Conservation (phyloP, 2,797 vertebrate species). For the Hirundo rustica region DNA sequence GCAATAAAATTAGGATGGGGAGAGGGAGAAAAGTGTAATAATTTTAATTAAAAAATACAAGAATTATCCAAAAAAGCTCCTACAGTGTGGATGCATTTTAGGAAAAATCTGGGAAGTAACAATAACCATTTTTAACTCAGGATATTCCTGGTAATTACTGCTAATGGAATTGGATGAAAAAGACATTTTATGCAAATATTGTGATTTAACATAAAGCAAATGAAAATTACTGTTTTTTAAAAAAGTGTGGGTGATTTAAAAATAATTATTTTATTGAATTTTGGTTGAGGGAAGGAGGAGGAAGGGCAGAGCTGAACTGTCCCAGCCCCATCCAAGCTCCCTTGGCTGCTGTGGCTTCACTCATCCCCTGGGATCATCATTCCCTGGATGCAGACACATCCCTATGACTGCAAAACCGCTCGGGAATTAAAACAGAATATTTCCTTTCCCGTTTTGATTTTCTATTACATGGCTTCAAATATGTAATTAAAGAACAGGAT, state of each 20-base stretch:
- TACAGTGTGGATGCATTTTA: background rate
- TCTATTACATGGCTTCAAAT: background rate
- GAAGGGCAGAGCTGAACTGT: background rate
- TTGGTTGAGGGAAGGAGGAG: background rate
- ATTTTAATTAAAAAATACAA: background rate
- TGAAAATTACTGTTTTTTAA: background rate
- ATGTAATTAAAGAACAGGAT: fast-evolving
- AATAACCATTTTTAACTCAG: background rate
- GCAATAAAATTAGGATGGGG: background rate
- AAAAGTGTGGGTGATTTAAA: fast-evolving
- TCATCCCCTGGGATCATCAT: background rate
- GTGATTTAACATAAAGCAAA: background rate
- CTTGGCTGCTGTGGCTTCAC: background rate
- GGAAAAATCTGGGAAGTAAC: background rate
- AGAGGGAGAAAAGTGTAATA: background rate
- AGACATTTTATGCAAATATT: background rate
- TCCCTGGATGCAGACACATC: background rate
- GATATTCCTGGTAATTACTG: background rate
- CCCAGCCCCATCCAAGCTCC: background rate
- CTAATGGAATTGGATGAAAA: background rate
- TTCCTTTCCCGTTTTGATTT: background rate
- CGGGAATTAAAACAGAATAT: background rate
- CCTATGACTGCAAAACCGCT: background rate
- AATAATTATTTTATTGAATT: background rate
- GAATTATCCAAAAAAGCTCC: background rate